phyloP scores from a whole-genome alignment of 1,140 invertebrate species.

The Formica selysi region DNA sequence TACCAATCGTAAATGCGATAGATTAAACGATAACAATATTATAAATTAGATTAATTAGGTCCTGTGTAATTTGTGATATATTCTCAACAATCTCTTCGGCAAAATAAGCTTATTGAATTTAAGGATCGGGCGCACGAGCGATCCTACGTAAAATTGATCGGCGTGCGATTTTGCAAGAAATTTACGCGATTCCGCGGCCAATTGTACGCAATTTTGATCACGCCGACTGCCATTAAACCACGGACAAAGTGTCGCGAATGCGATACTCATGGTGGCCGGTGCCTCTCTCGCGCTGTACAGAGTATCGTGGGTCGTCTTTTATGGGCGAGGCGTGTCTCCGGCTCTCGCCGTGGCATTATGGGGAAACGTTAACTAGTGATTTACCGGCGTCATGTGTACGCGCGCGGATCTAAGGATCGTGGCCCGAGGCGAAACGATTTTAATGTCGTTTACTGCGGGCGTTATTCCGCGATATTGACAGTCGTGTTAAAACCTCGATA shows the following conservation, averaged over 20 bases:
- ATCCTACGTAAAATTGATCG: not conserved
- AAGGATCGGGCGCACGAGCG: not conserved
- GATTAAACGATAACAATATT: conserved; percentile 33
- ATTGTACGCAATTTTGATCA: conserved; percentile 34
- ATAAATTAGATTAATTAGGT: conserved; percentile 44
- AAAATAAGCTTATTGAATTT: not conserved
- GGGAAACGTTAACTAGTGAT: conserved; percentile 78
- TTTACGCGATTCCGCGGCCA: not conserved
- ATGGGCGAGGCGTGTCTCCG: conserved; percentile 80
- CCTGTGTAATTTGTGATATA: not conserved
- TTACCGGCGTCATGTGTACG: conserved; percentile 76
- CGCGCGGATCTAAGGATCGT: conserved; percentile 48
- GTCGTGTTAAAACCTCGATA: conserved; percentile 64
- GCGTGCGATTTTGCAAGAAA: not conserved
- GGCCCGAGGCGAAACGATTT: conserved; percentile 51
- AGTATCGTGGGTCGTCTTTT: conserved; percentile 78
- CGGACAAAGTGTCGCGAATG: conserved; percentile 54
- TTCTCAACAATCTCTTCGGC: not conserved
- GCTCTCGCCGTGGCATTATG: conserved; percentile 73
- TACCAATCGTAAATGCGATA: conserved; percentile 27
- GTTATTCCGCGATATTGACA: conserved; percentile 72
- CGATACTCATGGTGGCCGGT: conserved; percentile 31
- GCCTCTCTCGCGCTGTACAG: conserved; percentile 44
- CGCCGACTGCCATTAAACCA: conserved; percentile 38
- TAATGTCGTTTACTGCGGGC: conserved; percentile 61